These are phyloP conservation scores for Pterobdella sp. DNA, from an alignment of 2,888 invertebrate species.

Conservation along the genomic window DNA sequence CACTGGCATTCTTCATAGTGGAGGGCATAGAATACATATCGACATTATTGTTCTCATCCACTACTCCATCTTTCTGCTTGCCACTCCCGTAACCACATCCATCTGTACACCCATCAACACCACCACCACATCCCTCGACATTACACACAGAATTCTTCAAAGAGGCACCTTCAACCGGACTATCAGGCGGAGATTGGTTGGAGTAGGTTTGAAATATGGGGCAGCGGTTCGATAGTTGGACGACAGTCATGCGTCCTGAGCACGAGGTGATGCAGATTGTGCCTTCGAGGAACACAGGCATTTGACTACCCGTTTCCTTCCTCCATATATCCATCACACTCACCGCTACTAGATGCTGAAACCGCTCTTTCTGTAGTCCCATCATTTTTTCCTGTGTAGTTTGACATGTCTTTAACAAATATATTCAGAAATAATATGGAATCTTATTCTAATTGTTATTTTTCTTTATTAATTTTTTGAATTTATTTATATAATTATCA, in stretches of 20 bases:
- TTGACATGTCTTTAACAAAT: no score
- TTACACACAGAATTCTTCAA: not conserved
- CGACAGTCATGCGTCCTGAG: conserved; percentile 37
- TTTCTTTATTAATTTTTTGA: not conserved
- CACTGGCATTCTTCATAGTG: not conserved
- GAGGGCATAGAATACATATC: not conserved
- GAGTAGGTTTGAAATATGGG: conserved; percentile 35
- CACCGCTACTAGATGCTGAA: conserved; percentile 38
- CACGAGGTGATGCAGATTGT: conserved; percentile 40
- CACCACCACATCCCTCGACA: conserved; percentile 19
- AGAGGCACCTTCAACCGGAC: not conserved
- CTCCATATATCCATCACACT: conserved; percentile 40
- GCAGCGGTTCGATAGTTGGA: conserved; percentile 38
- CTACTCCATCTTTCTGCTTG: conserved; percentile 3
- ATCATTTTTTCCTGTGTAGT: no score
- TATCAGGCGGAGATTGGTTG: conserved; percentile 6
- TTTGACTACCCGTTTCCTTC: conserved; percentile 39
- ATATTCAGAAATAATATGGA: not conserved
- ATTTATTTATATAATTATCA: no score
- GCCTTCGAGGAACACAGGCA: conserved; percentile 39
- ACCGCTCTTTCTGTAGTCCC: conserved; percentile 37
- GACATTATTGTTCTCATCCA: not conserved
- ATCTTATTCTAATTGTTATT: not conserved
- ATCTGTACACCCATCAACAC: conserved; percentile 27
- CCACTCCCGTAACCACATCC: conserved; percentile 3